Evolutionary conservation across 2,888 invertebrate species (phyloP), one percentile per base, ranked within the genome.

Genomic region (Heteromyza rotundicornis): DNA sequence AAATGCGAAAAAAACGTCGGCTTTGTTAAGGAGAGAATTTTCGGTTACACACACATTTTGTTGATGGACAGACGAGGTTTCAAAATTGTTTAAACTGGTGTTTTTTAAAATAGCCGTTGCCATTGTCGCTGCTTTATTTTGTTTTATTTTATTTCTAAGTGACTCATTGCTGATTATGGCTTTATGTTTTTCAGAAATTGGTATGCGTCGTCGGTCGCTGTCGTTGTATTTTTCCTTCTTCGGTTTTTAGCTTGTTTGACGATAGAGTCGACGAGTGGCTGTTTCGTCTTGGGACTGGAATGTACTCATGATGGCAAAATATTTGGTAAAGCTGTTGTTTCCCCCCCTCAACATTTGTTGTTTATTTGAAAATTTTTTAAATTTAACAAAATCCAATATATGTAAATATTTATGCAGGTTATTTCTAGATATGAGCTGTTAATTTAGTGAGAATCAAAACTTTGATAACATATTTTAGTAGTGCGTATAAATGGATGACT

Each of bases 141-240:
- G 10, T 52, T 27, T 47, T 47, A 16, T 63, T 35, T 47, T 8
- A 16, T 63, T 7, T 52, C 52, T 59, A 59, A 62, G 47, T 63
- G 66, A 67, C 60, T 67, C 64, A 64, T 59, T 24, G 23, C 64
- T 63, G 58, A 59, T 62, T 63, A 67, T 64, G 66, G 62, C 59
- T 59, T 47, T 54, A 54, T 54, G 52, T 59, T 61, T 61, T 56
- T n/a, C 47, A 58, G 55, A 54, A 58, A 59, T 52, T 58, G 36
- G 17, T 35, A 55, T 54, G 44, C 17, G 62, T 19, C 61, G 57
- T 54, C 2, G 1, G 32, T n/a, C 14, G 27, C 14, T 16, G 53
- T 36, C 35, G 36, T 36, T 35, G 19, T 54, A n/a, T 54, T 27
- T 27, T 27, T 27, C 27, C 10, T 27, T 27, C 27, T 27, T 27